Base-by-base conservation (phyloP, 2,888 invertebrate genomes). In the Disparrhopalites patrizii region DNA sequence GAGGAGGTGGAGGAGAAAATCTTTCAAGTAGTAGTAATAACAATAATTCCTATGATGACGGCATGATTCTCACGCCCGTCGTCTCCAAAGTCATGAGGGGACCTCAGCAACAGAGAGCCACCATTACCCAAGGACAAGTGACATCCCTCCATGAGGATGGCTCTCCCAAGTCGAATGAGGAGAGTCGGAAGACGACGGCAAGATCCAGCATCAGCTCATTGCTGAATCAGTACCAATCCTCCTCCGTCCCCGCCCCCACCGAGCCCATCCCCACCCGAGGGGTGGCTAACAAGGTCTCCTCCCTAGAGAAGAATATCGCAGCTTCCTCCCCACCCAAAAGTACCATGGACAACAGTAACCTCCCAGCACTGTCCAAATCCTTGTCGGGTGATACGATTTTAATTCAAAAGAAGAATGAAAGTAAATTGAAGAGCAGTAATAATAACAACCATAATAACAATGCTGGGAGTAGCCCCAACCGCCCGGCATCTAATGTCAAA, bases 21-120 rank as follows among this genome's bases (percentile, higher is more conserved):
- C 51, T 57, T 3, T 25, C 33, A 15, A 40, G 40, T n/a, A 52
- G 18, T 27, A 50, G 58, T 20, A 58, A 47, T 36, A n/a, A 43
- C 20, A 33, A 62, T 52, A 55, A 33, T 28, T 30, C 43, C 28
- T 52, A 27, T 31, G 33, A 27, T 3, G 65, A 65, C 52, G 65
- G 58, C 3, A 52, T 65, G 58, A 58, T 65, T 23, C 27, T 58
- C 18, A 58, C 72, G 10, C 74, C 76, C 8, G 85, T 87, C 68
- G 85, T 87, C 68, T 83, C 83, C 56, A 86, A 85, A 76, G 88
- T 89, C n/a, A 89, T 89, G 89, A 82, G 84, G 57, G 88, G 86
- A 0, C 88, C 89, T 0, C 85, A 87, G 67, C 83, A 85, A 66
- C 89, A 89, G 76, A 85, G 86, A 70, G 90, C 89, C 36, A 86